Percentiles rank a stretch among this genome's conserved stretches.
phyloP scores from a whole-genome alignment of 2,113 vertebrate genomes.

The Setophaga kirtlandii region DNA sequence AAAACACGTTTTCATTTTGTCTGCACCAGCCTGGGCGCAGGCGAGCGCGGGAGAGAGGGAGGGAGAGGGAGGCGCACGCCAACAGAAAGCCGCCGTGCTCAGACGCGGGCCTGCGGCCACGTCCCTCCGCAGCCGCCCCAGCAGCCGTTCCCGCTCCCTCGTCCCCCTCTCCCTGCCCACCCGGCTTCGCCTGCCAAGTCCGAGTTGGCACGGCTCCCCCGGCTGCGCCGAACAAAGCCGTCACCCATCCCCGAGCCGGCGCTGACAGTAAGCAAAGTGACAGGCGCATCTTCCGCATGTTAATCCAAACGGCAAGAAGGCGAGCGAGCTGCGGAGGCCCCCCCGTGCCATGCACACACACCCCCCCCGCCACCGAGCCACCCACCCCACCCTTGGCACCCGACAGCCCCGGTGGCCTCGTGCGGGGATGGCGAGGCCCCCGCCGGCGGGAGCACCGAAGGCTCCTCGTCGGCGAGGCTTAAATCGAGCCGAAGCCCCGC shows the following conservation, averaged over 20 bases:
- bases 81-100: slow-evolving; percentile 18
- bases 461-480: slow-evolving; percentile 9
- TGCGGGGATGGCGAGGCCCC: slow-evolving; percentile 1
- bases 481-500: slow-evolving; percentile 27
- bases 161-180: slow-evolving; percentile 54
- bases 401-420: slow-evolving; percentile 9
- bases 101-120: slow-evolving; percentile 57
- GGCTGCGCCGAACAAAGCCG: slow-evolving; percentile 68
- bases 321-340: neutral
- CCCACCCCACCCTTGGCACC: slow-evolving; percentile 38
- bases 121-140: slow-evolving; percentile 45
- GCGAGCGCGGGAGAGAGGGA: slow-evolving; percentile 10
- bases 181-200: slow-evolving; percentile 60
- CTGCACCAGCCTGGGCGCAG: slow-evolving; percentile 59
- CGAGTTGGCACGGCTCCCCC: slow-evolving; percentile 66
- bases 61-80: slow-evolving; percentile 5
- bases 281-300: slow-evolving; percentile 72
- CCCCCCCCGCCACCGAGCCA: neutral
- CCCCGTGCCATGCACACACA: neutral
- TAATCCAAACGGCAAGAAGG: slow-evolving; percentile 57
- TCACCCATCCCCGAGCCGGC: slow-evolving; percentile 64
- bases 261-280: slow-evolving; percentile 71
- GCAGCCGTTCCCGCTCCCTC: slow-evolving; percentile 49
- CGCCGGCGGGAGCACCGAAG: neutral
- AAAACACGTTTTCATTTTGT: slow-evolving; percentile 68